Base-by-base conservation (phyloP, 1,140 invertebrate genomes). In the Drosophila tsacasi region DNA sequence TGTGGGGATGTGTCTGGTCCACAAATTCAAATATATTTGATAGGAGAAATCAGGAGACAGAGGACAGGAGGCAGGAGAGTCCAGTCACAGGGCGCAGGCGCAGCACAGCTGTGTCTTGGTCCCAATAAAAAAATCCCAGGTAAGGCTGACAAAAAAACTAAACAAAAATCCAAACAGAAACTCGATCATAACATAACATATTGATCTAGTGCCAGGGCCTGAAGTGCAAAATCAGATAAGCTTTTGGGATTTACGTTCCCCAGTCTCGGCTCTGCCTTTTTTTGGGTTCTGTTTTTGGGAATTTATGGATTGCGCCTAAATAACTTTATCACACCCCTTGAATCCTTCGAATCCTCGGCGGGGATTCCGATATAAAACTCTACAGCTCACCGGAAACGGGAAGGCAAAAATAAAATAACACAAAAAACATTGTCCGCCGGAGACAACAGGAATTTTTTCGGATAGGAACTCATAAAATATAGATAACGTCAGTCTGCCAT, bases 301-400 rank as follows among this genome's bases (percentile, higher is more conserved):
- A 90, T 90, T 90, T 90, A 90, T 90, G 82, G 84, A 91, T 90
- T 90, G 85, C 85, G 85, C 85, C 86, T 91, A 90, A 90, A 90
- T 90, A 90, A 86, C 85, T 90, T 90, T 91, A 90, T 90, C 85
- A 89, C 85, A 76, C 84, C 60, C 68, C 68, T 54, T 17, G 37
- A 57, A 25, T 57, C 54, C 54, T 57, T 23, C 21, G 54, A 57
- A 39, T 57, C 54, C 46, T 57, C 65, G 44, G 63, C 75, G 66
- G 75, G 74, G 74, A 60, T 42, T 59, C 47, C 49, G 19, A 73
- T 57, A 73, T 52, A 49, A 60, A 60, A 67, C 63, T 62, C 57
- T 77, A 23, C 75, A 44, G 75, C 55, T 69, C 64, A 78, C 75
- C 75, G 75, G 75, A 78, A 78, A 78, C 75, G 75, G 55, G 47